Base-by-base conservation (phyloP, 2,888 invertebrate species). In the Cataglyphis rosenhaueri region DNA sequence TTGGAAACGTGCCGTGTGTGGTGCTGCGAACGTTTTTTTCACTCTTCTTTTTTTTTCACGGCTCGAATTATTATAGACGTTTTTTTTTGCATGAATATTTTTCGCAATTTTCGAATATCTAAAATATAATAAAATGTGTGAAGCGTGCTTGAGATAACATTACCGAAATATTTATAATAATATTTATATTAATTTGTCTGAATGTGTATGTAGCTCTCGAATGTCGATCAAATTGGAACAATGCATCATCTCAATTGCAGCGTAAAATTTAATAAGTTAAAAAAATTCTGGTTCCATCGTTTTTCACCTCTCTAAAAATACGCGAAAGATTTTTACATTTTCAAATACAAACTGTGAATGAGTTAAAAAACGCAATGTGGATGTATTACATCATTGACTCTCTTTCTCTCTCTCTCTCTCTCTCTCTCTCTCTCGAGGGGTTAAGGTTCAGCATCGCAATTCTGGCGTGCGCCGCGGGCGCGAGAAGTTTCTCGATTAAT, bases 401-500 rank as follows among this genome's bases (percentile, higher is more conserved):
- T 12, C 44, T 12, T 3, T 44, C 0, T 15, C 15, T 5, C 44
- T 15, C 44, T 15, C 5, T 15, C 44, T 41, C 0, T 15, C 15
- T 5, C 44, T 15, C 44, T 15, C 4, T 15, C 44, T 52, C 8
- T 65, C 18, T 25, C 41, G 4, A 41, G 32, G 55, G 29, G 55
- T 75, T 75, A 75, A 75, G 35, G 75, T 57, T 78, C 57, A 41
- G 21, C 57, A 32, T 78, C 4, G 32, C 71, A 71, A 57, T 41
- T 21, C 52, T 25, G 25, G 25, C 29, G 21, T 59, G 52, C 32
- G 71, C 78, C 57, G 44, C 73, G 15, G 57, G 78, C 71, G 71
- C 78, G 78, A 44, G 78, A 78, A 78, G 78, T 78, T 78, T 59
- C 71, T 57, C 73, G 57, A 70, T 78, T 70, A 78, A 78, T 78